These are phyloP conservation scores for Atractosteus spatula DNA, from an alignment of 2,113 vertebrate genomes.

Conservation along the genomic window DNA sequence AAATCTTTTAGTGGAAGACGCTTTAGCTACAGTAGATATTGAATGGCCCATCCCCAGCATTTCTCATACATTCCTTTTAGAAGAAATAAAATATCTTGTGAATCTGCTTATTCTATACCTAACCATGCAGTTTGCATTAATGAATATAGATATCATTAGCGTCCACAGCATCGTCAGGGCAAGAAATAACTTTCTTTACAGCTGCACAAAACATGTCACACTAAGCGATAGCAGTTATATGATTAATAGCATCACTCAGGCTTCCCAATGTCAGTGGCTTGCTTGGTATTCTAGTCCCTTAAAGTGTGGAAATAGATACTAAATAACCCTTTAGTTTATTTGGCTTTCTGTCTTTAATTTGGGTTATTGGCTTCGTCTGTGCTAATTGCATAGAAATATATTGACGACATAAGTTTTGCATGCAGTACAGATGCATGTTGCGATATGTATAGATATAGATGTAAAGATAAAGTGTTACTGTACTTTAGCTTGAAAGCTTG, in stretches of 20 bases:
- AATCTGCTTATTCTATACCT: conserved; percentile 19
- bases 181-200: conserved; percentile 1
- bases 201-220: conserved; percentile 8
- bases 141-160: conserved; percentile 31
- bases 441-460: not conserved
- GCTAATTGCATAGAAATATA: not conserved
- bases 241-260: conserved; percentile 12
- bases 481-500: not conserved
- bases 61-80: not conserved
- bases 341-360: not conserved
- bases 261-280: not conserved
- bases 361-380: too few relatives aligned
- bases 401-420: not conserved
- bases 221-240: not conserved
- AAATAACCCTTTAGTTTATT: not conserved
- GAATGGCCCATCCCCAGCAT: not conserved
- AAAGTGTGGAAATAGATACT: not conserved
- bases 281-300: not conserved
- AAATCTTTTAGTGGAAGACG: not conserved
- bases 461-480: not conserved
- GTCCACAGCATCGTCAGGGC: conserved; percentile 20
- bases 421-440: not conserved
- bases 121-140: conserved; percentile 22
- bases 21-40: not conserved
- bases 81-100: not conserved